A percentile compares a stretch with the other conserved stretches of the same genome.
phyloP scores from a whole-genome alignment of 2,888 invertebrate genomes.

The Aspidapion aeneum region DNA sequence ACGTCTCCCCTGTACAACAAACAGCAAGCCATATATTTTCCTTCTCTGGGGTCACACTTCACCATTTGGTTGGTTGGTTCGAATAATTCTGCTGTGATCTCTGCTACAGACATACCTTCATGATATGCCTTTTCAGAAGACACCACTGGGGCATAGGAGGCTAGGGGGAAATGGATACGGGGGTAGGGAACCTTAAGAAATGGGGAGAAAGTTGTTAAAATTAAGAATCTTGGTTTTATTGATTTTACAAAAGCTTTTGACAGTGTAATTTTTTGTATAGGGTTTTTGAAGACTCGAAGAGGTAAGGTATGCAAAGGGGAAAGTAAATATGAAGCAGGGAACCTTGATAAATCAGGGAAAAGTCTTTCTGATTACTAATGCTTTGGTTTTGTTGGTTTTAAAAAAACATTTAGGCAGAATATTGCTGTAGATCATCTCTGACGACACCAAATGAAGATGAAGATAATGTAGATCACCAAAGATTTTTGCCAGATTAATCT shows the following conservation, averaged over 20 bases:
- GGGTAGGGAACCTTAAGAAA: slow-evolving; percentile 69
- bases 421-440: no score
- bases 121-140: slow-evolving; percentile 71
- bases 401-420: no score
- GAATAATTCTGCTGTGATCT: slow-evolving; percentile 85
- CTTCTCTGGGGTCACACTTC: slow-evolving; percentile 78
- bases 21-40: slow-evolving; percentile 90
- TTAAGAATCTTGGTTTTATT: not conserved
- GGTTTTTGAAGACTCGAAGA: no score
- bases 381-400: no score
- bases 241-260: not conserved
- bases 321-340: no score
- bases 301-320: no score
- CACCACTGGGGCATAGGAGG: slow-evolving; percentile 70
- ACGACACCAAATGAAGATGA: no score
- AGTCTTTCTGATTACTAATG: no score
- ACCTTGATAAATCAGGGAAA: no score
- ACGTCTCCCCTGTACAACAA: slow-evolving; percentile 87
- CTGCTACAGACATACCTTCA: slow-evolving; percentile 72
- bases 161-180: slow-evolving; percentile 83
- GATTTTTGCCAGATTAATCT: no score
- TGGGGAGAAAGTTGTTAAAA: not conserved
- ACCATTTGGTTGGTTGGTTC: slow-evolving; percentile 90
- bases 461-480: no score
- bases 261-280: not conserved